phyloP scores from a whole-genome alignment of 2,888 invertebrate species.

The Torymus auratus region DNA sequence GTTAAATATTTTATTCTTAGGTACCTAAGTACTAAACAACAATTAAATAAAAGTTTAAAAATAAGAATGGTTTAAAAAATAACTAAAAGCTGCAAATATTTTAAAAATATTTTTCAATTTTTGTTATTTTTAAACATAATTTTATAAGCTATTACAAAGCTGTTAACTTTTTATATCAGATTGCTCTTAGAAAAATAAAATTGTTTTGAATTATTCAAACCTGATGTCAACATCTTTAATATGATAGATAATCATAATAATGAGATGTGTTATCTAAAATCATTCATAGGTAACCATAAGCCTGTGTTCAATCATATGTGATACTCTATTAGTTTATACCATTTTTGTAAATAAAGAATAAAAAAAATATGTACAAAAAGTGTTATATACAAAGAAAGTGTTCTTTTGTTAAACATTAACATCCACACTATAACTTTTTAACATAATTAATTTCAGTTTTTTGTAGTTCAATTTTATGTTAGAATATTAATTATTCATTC shows the following conservation, averaged over 20 bases:
- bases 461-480: slow-evolving; percentile 52
- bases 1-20: too few relatives aligned
- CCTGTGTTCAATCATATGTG: slow-evolving; percentile 40
- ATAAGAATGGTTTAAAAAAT: too few relatives aligned
- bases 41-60: too few relatives aligned
- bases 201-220: neutral
- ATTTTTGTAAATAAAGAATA: slow-evolving; percentile 66
- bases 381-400: slow-evolving; percentile 64
- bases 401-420: slow-evolving; percentile 65
- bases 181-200: neutral
- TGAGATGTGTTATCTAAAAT: slow-evolving; percentile 29
- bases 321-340: slow-evolving; percentile 63
- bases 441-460: slow-evolving; percentile 59
- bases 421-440: slow-evolving; percentile 64
- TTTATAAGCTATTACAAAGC: slow-evolving; percentile 13
- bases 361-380: slow-evolving; percentile 38
- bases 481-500: slow-evolving; percentile 1
- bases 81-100: neutral
- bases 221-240: slow-evolving; percentile 32
- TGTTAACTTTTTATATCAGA: neutral
- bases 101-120: neutral
- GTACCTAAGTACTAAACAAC: too few relatives aligned
- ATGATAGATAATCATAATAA: slow-evolving; percentile 6
- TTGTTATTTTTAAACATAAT: neutral
- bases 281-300: slow-evolving; percentile 37